phyloP scores from a whole-genome alignment of 2,113 vertebrate species.

The Lutjanus erythropterus region DNA sequence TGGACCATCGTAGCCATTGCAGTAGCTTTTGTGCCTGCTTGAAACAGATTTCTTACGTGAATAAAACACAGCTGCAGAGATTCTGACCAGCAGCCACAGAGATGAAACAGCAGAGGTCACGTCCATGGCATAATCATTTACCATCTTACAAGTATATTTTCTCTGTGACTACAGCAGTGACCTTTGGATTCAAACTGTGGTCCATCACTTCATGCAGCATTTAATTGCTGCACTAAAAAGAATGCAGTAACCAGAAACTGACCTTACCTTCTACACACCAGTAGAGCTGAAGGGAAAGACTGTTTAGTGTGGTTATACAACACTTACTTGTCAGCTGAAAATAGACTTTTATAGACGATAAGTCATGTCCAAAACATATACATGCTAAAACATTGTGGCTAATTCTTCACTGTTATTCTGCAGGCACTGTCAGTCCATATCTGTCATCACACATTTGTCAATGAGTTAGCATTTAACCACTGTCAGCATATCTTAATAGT shows the following conservation, averaged over 20 bases:
- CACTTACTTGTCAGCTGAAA: too few relatives aligned
- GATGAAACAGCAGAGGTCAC: constrained; percentile 33
- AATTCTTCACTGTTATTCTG: too few relatives aligned
- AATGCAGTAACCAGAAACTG: constrained; percentile 25
- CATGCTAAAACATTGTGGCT: too few relatives aligned
- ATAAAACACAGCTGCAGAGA: not conserved
- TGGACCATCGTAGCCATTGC: not conserved
- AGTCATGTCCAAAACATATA: too few relatives aligned
- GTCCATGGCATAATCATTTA: constrained; percentile 5
- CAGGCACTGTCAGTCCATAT: too few relatives aligned
- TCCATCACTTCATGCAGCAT: constrained; percentile 10
- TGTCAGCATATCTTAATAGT: too few relatives aligned
- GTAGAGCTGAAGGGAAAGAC: constrained; percentile 18
- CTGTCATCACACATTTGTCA: too few relatives aligned
- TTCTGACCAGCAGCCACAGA: not conserved
- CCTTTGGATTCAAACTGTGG: constrained; percentile 34
- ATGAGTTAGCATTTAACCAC: too few relatives aligned
- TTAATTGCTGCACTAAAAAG: constrained; percentile 37
- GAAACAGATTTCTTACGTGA: not conserved
- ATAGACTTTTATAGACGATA: too few relatives aligned
- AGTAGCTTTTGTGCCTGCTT: not conserved
- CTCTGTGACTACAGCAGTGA: constrained; percentile 15
- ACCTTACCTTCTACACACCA: constrained; percentile 11
- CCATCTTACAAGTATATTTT: constrained; percentile 35
- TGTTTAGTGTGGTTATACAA: not conserved